phyloP scores from a whole-genome alignment of 2,888 invertebrate species.

The Amaurobius ferox region DNA sequence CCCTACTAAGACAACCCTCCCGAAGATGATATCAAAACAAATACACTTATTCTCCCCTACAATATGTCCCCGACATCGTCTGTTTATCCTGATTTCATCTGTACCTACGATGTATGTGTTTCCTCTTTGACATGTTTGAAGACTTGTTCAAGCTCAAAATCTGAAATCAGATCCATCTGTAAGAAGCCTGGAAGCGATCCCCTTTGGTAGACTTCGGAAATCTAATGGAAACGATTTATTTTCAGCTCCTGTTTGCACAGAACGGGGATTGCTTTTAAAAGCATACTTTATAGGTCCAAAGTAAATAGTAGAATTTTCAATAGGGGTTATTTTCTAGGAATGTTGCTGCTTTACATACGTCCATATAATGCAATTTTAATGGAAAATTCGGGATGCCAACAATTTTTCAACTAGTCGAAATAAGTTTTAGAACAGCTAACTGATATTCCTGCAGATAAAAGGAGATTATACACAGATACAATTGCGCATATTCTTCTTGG shows the following conservation, averaged over 20 bases:
- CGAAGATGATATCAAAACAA: background rate
- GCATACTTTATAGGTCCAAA: background rate
- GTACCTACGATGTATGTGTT: background rate
- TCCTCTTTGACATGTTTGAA: background rate
- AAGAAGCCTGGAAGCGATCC: background rate
- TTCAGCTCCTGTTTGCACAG: background rate
- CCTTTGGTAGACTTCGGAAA: background rate
- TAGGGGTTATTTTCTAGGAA: background rate
- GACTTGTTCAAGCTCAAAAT: slow-evolving; percentile 12
- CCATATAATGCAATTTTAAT: too few relatives aligned
- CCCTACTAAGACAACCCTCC: too few relatives aligned
- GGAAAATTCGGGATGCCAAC: too few relatives aligned
- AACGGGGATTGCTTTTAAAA: slow-evolving; percentile 3
- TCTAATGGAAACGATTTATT: slow-evolving; percentile 12
- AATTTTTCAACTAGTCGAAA: too few relatives aligned
- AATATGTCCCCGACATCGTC: background rate
- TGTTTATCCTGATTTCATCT: slow-evolving; percentile 9
- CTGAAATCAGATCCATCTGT: slow-evolving; percentile 3
- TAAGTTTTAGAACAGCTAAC: too few relatives aligned
- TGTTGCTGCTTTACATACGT: background rate
- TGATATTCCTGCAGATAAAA: too few relatives aligned
- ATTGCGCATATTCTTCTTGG: too few relatives aligned
- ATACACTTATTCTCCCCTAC: background rate
- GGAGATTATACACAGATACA: too few relatives aligned
- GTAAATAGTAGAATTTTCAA: background rate